Percentiles rank a stretch among this genome's conserved stretches.
phyloP scores from a whole-genome alignment of 2,888 invertebrate species.

The Danaus chrysippus region DNA sequence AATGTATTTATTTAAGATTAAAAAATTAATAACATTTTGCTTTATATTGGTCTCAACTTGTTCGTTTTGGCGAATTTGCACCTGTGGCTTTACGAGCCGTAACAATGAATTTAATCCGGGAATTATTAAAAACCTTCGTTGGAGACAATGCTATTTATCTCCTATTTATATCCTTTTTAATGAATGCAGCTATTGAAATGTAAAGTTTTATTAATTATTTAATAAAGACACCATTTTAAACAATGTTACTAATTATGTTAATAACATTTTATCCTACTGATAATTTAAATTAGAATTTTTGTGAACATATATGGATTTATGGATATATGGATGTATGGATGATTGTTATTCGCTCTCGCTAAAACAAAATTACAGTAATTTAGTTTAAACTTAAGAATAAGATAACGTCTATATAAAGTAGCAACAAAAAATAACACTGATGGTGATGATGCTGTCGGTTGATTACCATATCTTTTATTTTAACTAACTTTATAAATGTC shows the following conservation, averaged over 20 bases:
- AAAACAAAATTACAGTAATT: too few species aligned
- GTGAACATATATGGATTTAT: too few species aligned
- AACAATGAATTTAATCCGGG: conserved; percentile 29
- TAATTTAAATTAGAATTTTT: too few species aligned
- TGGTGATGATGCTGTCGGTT: too few species aligned
- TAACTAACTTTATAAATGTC: not conserved
- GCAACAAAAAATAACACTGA: too few species aligned
- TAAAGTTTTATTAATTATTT: conserved; percentile 1
- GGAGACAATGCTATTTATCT: conserved; percentile 27
- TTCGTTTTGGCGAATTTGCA: conserved; percentile 30
- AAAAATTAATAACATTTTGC: conserved; percentile 20
- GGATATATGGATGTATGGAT: too few species aligned
- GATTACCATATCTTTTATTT: too few species aligned
- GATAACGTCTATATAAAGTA: too few species aligned
- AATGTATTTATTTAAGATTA: conserved; percentile 22
- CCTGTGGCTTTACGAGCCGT: conserved; percentile 28
- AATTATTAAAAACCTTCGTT: conserved; percentile 31
- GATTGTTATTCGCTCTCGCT: too few species aligned
- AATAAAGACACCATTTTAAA: not conserved
- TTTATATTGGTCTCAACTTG: conserved; percentile 29
- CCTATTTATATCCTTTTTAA: conserved; percentile 16
- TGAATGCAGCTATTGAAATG: not conserved
- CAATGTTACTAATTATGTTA: not conserved
- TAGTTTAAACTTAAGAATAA: too few species aligned
- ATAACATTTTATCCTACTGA: not conserved